phyloP scores from a whole-genome alignment of 2,888 invertebrate species.

The Pandemis heparana region DNA sequence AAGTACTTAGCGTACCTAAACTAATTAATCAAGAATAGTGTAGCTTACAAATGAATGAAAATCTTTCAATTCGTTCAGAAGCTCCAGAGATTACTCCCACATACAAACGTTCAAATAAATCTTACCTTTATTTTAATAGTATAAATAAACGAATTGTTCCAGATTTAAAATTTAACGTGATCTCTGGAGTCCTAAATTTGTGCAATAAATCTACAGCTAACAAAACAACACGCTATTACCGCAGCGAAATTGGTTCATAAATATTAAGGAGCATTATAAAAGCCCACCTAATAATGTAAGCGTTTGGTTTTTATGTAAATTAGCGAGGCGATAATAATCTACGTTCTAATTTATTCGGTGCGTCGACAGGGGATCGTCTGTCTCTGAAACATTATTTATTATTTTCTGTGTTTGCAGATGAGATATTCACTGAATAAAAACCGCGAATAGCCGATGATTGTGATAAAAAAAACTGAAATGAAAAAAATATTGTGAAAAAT shows the following conservation, averaged over 20 bases:
- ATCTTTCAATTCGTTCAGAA: no score
- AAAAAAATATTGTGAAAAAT: no score
- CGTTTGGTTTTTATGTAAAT: slow-evolving; percentile 60
- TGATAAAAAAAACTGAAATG: neutral
- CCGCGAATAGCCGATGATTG: neutral
- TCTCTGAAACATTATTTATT: slow-evolving; percentile 4
- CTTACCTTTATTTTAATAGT: no score
- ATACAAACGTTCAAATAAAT: no score
- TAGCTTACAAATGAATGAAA: no score
- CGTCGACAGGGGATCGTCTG: slow-evolving; percentile 10
- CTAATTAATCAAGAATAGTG: no score
- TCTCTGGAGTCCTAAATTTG: slow-evolving; percentile 51
- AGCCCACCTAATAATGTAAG: slow-evolving; percentile 57
- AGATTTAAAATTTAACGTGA: slow-evolving; percentile 49
- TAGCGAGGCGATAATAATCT: slow-evolving; percentile 51
- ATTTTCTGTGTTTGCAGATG: slow-evolving; percentile 8
- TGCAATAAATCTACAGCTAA: slow-evolving; percentile 61
- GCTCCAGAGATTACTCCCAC: no score
- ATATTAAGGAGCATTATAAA: slow-evolving; percentile 62
- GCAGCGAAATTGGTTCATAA: slow-evolving; percentile 67
- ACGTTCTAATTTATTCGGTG: slow-evolving; percentile 51
- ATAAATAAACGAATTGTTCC: slow-evolving; percentile 14
- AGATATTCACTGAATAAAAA: slow-evolving; percentile 6
- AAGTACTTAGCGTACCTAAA: no score
- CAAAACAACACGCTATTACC: slow-evolving; percentile 60